Evolutionary conservation across 2,113 vertebrate genomes (phyloP).

Genomic region (Acanthochromis polyacanthus): DNA sequence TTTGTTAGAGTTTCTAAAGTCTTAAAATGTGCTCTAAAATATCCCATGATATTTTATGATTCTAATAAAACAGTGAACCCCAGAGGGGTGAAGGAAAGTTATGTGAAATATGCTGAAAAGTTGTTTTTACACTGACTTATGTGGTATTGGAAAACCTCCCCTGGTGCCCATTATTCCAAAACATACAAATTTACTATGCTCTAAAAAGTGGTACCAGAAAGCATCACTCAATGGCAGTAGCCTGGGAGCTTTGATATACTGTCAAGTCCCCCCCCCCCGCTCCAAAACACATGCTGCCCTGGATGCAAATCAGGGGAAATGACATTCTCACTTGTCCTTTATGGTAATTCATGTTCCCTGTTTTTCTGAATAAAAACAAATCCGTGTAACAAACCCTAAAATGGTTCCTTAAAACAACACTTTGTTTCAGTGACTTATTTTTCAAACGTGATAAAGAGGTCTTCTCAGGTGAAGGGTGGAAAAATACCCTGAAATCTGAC

Average conservation of each 20-base stretch:
- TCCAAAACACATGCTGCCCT: constrained; percentile 1
- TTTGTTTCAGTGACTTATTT: constrained; percentile 16
- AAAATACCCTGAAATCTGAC: constrained; percentile 23
- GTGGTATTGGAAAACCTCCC: constrained; percentile 20
- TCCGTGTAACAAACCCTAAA: constrained; percentile 9
- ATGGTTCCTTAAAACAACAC: background rate
- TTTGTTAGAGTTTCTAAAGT: constrained; percentile 23
- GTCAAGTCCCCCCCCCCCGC: background rate
- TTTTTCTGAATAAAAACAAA: constrained; percentile 33
- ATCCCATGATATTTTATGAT: constrained; percentile 43
- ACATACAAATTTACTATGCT: constrained; percentile 10
- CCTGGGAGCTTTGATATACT: background rate
- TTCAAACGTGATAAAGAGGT: constrained; percentile 10
- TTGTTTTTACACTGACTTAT: constrained; percentile 41
- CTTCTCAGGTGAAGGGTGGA: constrained; percentile 1
- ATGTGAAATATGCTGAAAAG: constrained; percentile 41
- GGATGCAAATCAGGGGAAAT: background rate
- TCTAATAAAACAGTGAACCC: constrained; percentile 42
- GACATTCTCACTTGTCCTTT: constrained; percentile 17
- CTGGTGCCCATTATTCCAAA: constrained; percentile 6
- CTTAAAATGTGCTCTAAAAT: constrained; percentile 34
- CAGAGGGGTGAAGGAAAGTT: constrained; percentile 16
- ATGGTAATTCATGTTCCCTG: constrained; percentile 17
- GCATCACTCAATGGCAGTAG: background rate
- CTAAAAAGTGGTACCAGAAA: background rate